These are phyloP conservation scores for Stigmatopora argus DNA, from an alignment of 2,113 vertebrate species.

Conservation along the genomic window DNA sequence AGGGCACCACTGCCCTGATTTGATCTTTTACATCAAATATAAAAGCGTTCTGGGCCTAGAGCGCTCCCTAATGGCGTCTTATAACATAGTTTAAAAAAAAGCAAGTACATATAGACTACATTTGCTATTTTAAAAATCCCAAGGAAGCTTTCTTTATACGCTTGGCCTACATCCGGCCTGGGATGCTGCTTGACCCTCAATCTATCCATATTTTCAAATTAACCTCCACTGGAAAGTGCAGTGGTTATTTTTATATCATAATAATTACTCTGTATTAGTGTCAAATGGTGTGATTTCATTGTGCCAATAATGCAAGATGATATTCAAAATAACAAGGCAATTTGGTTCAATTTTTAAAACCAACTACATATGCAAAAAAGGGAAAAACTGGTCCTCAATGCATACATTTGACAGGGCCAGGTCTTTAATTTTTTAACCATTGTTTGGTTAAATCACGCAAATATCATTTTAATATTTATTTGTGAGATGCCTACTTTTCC, in stretches of 20 bases:
- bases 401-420: neutral
- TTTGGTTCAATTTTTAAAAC: neutral
- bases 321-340: neutral
- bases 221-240: neutral
- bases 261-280: too few species aligned
- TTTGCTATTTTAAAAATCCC: neutral
- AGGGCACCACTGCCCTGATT: neutral
- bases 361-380: neutral
- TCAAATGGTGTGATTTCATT: too few species aligned
- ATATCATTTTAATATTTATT: too few species aligned
- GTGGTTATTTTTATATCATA: too few species aligned
- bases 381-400: neutral
- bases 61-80: constrained; percentile 21
- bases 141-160: neutral
- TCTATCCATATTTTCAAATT: neutral
- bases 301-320: too few species aligned
- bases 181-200: neutral
- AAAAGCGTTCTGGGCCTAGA: neutral
- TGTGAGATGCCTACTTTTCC: too few species aligned
- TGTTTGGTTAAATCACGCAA: too few species aligned
- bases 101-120: constrained; percentile 27
- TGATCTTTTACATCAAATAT: neutral
- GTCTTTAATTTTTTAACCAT: neutral
- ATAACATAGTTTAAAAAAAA: constrained; percentile 32
- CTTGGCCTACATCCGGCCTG: neutral